phyloP scores from a whole-genome alignment of 1,140 invertebrate genomes.

The Acyrthosiphon pisum region DNA sequence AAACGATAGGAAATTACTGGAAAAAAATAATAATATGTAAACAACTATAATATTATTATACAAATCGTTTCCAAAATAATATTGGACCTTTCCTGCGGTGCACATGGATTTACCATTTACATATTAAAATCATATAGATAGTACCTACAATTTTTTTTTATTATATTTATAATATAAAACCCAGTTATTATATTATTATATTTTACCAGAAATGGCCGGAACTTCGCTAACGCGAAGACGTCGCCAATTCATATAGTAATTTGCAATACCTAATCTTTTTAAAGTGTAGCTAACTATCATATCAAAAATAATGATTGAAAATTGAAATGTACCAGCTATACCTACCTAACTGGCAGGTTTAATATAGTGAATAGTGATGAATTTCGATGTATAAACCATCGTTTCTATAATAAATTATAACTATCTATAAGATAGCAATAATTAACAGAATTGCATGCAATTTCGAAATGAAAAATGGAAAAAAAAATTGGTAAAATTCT shows the following conservation, averaged over 20 bases:
- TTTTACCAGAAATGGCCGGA: too few species aligned
- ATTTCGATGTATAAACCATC: not conserved
- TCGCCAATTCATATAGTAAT: not conserved
- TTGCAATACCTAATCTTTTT: not conserved
- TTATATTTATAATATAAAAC: not conserved
- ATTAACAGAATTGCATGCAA: too few species aligned
- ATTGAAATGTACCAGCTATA: too few species aligned
- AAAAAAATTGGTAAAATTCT: too few species aligned
- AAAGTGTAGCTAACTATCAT: not conserved
- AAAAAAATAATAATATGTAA: not conserved
- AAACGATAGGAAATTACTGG: not conserved
- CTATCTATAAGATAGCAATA: not conserved
- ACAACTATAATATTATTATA: not conserved
- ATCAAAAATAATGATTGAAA: not conserved
- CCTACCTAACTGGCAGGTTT: not conserved
- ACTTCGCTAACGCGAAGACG: not conserved
- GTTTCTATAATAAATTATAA: not conserved
- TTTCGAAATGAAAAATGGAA: too few species aligned
- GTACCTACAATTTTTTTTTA: not conserved
- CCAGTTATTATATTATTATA: not conserved
- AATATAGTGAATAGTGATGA: not conserved
- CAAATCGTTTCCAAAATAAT: not conserved
- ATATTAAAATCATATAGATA: too few species aligned
- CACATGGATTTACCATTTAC: not conserved
- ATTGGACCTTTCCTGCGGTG: not conserved